phyloP scores from a whole-genome alignment of 1,140 invertebrate species.

The Hypothenemus hampei region DNA sequence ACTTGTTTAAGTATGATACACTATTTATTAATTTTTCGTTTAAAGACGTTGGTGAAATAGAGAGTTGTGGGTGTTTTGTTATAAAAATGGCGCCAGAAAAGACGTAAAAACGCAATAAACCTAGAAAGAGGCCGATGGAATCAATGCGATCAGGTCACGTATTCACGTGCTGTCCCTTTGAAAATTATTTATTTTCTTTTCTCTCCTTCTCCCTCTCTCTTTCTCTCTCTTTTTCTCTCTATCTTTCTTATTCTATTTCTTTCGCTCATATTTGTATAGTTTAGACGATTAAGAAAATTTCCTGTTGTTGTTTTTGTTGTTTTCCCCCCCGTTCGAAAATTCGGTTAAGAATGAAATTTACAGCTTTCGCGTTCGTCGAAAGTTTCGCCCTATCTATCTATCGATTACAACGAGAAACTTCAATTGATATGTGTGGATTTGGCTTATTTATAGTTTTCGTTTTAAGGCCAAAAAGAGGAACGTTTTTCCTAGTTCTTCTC shows the following conservation, averaged over 20 bases:
- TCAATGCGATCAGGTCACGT: not conserved
- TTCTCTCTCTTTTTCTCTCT: no score
- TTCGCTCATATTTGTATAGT: no score
- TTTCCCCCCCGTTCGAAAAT: no score
- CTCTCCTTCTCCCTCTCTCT: no score
- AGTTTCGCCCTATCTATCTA: no score
- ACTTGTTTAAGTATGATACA: no score
- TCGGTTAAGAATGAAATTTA: no score
- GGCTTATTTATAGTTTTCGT: constrained; percentile 19
- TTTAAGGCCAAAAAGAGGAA: not conserved
- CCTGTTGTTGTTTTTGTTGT: no score
- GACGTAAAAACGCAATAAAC: not conserved
- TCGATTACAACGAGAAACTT: constrained; percentile 16
- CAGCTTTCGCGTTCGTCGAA: not conserved
- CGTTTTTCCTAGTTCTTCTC: not conserved
- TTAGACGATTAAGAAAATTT: no score
- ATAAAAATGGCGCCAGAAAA: not conserved
- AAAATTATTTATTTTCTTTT: not conserved
- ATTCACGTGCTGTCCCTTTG: not conserved
- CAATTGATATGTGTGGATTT: constrained; percentile 21
- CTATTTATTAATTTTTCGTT: no score
- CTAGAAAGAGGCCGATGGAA: not conserved
- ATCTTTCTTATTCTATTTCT: no score
- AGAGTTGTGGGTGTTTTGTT: not conserved
- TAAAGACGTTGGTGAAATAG: no score